These are phyloP conservation scores for Emydura subglobosa DNA, from an alignment of 2,113 vertebrate species.

Conservation along the genomic window DNA sequence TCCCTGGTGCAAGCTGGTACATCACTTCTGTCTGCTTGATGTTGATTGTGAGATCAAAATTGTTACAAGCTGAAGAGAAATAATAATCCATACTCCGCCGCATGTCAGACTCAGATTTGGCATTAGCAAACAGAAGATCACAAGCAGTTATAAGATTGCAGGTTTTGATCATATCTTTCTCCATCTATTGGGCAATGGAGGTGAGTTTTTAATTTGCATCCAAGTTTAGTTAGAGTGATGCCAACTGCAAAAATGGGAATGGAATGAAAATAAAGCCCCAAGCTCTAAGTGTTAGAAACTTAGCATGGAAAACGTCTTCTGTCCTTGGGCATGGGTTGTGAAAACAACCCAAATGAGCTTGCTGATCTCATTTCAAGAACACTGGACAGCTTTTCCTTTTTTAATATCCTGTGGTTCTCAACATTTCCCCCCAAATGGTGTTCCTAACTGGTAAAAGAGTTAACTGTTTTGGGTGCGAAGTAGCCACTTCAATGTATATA, in stretches of 20 bases:
- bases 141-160: too few relatives aligned
- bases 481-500: too few relatives aligned
- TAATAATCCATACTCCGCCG: too few relatives aligned
- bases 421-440: too few relatives aligned
- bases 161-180: too few relatives aligned
- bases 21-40: too few relatives aligned
- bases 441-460: neutral
- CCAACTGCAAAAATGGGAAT: fast-evolving
- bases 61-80: too few relatives aligned
- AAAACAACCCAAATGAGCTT: neutral
- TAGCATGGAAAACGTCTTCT: neutral
- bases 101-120: too few relatives aligned
- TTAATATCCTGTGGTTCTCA: neutral
- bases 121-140: too few relatives aligned
- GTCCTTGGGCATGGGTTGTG: neutral
- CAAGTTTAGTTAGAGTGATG: fast-evolving
- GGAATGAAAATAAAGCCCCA: neutral
- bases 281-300: neutral
- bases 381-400: neutral
- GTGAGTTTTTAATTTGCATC: fast-evolving
- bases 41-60: too few relatives aligned
- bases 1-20: too few relatives aligned
- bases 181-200: neutral
- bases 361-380: neutral
- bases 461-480: too few relatives aligned